Evolutionary conservation across 2,113 vertebrate species (phyloP).

Genomic region (Leptodactylus fuscus): DNA sequence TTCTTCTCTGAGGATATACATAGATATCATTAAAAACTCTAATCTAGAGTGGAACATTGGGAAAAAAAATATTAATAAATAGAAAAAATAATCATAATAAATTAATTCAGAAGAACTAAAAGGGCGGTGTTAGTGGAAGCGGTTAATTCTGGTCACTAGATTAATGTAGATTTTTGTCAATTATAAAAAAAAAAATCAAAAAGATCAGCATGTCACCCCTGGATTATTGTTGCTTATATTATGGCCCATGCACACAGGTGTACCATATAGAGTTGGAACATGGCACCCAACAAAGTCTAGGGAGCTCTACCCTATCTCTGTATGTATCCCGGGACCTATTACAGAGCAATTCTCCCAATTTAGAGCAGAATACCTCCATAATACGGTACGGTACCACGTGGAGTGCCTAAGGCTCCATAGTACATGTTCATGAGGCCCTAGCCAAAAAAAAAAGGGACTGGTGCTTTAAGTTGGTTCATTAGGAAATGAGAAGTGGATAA

Average conservation of each 20-base stretch:
- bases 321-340: neutral
- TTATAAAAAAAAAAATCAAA: conserved; percentile 5
- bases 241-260: neutral
- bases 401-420: neutral
- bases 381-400: neutral
- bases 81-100: conserved; percentile 17
- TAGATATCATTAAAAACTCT: conserved; percentile 9
- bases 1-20: conserved; percentile 22
- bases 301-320: neutral
- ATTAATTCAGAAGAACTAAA: conserved; percentile 29
- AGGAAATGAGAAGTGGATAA: conserved; percentile 75
- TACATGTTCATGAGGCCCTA: neutral
- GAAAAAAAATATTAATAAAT: conserved; percentile 15
- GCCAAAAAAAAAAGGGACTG: conserved; percentile 27
- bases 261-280: neutral
- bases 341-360: neutral
- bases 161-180: neutral
- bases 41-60: conserved; percentile 3
- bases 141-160: neutral
- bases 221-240: neutral
- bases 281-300: neutral
- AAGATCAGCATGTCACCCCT: neutral
- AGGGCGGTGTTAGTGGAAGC: neutral
- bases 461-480: conserved; percentile 56
- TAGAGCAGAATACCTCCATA: neutral